Evolutionary conservation across 2,888 invertebrate genomes (phyloP).

Genomic region (Ormyrus thymus): DNA sequence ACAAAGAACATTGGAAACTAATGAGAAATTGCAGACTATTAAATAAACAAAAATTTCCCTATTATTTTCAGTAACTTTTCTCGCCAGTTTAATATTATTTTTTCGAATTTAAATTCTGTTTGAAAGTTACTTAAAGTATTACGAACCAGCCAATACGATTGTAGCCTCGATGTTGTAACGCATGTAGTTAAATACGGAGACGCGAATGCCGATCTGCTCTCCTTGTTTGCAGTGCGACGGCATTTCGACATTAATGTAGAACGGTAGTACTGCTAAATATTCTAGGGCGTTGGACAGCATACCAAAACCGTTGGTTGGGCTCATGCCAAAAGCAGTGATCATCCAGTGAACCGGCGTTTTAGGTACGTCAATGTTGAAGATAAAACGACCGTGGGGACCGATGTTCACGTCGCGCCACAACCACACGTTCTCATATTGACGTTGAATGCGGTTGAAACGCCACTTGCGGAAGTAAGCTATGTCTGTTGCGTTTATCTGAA

Average conservation of each 20-base stretch:
- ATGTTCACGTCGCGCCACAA: constrained; percentile 96
- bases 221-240: constrained; percentile 89
- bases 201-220: constrained; percentile 94
- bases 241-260: constrained; percentile 96
- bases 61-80: too few species aligned
- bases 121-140: not conserved
- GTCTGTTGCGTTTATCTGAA: constrained; percentile 81
- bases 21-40: too few species aligned
- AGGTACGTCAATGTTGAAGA: constrained; percentile 91
- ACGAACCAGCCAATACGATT: constrained; percentile 83
- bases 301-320: constrained; percentile 90
- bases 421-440: constrained; percentile 97
- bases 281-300: constrained; percentile 88
- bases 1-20: constrained; percentile 69
- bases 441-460: constrained; percentile 90
- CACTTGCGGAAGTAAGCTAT: constrained; percentile 85
- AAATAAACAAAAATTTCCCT: too few species aligned
- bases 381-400: constrained; percentile 91
- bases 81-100: too few species aligned
- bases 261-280: constrained; percentile 93
- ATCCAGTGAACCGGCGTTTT: constrained; percentile 93
- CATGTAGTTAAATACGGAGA: constrained; percentile 96
- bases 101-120: not conserved
- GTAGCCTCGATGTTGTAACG: constrained; percentile 88
- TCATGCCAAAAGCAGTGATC: constrained; percentile 93